Evolutionary conservation across 2,797 vertebrate species (phyloP), one percentile per base, ranked within the genome.

Genomic region (Silurus lanzhouensis): DNA sequence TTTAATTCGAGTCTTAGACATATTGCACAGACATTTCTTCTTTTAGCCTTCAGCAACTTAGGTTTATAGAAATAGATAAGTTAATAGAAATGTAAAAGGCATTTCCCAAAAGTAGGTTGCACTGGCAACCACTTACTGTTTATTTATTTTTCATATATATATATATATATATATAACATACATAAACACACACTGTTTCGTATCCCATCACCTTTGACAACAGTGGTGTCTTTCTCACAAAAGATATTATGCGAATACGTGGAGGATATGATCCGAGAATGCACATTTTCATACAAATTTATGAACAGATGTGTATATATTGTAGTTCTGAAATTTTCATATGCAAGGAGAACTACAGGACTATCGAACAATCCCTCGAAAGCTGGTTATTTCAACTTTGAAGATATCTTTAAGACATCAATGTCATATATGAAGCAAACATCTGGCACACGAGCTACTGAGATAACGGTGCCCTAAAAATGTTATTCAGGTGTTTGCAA

Each of bases 251-350:
- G 19, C 81, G 86, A 67, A 82, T 77, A 71, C 66, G 71, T 77
- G 10, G 77, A 87, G 61, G 58, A 87, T 88, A 83, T 74, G 77
- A 70, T 83, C 84, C 70, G 44, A 82, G 72, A 87, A 81, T 55
- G 77, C 78, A 84, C 58, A 84, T 84, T 88, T 60, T 81, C 68
- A 52, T 79, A 79, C 76, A 78, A 46, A 46, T 20, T 13, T 79
- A 79, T 48, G 25, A 74, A 81, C 48, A 31, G 76, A 78, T 84
- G 83, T 78, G 84, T 61, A 75, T 70, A 84, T 70, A 83, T 48
- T 77, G 58, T 63, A 75, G 57, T 67, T 61, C 57, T 74, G 63
- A 80, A 84, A 72, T 85, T 76, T 67, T 64, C 19, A 52, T 64
- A 83, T 83, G 83, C 38, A 83, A 81, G 31, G 64, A 38, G 67